Percentiles rank a stretch among this genome's conserved stretches.
phyloP scores from a whole-genome alignment of 1,140 invertebrate genomes.

The Scaptomyza montana region DNA sequence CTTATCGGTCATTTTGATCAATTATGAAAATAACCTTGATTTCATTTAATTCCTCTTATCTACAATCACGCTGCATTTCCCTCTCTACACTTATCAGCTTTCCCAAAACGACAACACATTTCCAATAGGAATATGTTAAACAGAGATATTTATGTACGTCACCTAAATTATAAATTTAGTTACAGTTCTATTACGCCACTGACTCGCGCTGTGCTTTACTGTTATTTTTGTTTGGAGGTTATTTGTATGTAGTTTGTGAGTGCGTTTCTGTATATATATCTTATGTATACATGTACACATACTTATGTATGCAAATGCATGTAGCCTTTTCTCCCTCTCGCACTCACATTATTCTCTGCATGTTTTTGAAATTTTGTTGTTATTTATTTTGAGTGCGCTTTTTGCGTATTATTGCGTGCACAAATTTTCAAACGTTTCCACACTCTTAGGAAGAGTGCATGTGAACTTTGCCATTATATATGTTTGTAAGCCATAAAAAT shows the following conservation, averaged over 20 bases:
- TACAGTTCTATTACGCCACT: slow-evolving; percentile 46
- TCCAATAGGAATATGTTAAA: neutral
- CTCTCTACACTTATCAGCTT: slow-evolving; percentile 10
- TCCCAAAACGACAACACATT: slow-evolving; percentile 7
- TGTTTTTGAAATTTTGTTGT: slow-evolving; percentile 32
- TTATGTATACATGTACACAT: neutral
- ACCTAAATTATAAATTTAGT: slow-evolving; percentile 57
- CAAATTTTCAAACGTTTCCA: slow-evolving; percentile 52
- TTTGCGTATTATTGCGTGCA: slow-evolving; percentile 74
- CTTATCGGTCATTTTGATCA: slow-evolving; percentile 35
- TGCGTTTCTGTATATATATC: neutral
- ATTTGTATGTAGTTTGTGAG: slow-evolving; percentile 7
- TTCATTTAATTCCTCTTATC: slow-evolving; percentile 17
- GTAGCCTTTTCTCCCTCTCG: slow-evolving; percentile 16
- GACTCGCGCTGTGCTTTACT: slow-evolving; percentile 41
- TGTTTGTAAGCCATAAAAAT: neutral
- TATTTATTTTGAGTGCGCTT: slow-evolving; percentile 10
- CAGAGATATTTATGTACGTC: slow-evolving; percentile 22
- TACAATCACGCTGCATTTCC: slow-evolving; percentile 1
- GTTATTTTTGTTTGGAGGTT: slow-evolving; percentile 73
- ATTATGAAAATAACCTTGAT: slow-evolving; percentile 35
- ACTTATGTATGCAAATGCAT: slow-evolving; percentile 33
- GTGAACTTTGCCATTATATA: neutral
- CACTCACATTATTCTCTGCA: slow-evolving; percentile 22
- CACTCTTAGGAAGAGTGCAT: neutral